phyloP scores from a whole-genome alignment of 2,797 vertebrate species.

The Eleutherodactylus coqui region DNA sequence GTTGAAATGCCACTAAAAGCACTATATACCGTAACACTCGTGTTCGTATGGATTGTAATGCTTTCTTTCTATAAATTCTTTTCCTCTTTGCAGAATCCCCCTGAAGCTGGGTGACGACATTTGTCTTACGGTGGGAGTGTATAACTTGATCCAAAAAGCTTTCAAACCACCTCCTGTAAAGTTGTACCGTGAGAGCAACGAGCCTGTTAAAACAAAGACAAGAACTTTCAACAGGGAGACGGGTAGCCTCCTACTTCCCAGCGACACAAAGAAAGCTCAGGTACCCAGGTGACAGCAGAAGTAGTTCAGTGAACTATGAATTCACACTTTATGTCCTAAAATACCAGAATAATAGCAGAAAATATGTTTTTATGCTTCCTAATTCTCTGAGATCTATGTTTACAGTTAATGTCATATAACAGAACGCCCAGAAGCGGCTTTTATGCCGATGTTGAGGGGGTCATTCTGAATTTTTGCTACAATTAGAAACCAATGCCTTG shows the following conservation, averaged over 20 bases:
- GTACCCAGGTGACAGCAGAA: conserved; percentile 69
- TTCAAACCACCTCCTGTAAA: conserved; percentile 79
- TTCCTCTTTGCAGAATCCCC: conserved; percentile 77
- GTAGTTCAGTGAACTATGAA: background rate
- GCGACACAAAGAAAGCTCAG: conserved; percentile 92
- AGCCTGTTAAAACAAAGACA: conserved; percentile 90
- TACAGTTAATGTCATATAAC: too few relatives aligned
- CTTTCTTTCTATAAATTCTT: conserved; percentile 9
- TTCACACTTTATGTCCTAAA: background rate
- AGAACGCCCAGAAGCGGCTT: too few relatives aligned
- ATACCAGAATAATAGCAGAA: background rate
- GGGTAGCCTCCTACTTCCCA: conserved; percentile 92
- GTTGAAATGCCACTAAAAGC: too few relatives aligned
- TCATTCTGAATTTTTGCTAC: too few relatives aligned
- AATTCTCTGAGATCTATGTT: too few relatives aligned
- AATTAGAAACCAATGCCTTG: too few relatives aligned
- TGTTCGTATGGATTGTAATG: conserved; percentile 19
- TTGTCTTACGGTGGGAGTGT: conserved; percentile 84
- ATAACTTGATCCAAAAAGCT: conserved; percentile 80
- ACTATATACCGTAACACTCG: too few relatives aligned
- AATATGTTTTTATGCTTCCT: background rate
- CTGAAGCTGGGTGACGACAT: conserved; percentile 84
- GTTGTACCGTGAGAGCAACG: conserved; percentile 91
- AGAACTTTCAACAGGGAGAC: conserved; percentile 89
- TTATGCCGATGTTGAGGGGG: too few relatives aligned